These are phyloP conservation scores for Magallana angulata DNA, from an alignment of 1,140 invertebrate genomes.

Conservation along the genomic window DNA sequence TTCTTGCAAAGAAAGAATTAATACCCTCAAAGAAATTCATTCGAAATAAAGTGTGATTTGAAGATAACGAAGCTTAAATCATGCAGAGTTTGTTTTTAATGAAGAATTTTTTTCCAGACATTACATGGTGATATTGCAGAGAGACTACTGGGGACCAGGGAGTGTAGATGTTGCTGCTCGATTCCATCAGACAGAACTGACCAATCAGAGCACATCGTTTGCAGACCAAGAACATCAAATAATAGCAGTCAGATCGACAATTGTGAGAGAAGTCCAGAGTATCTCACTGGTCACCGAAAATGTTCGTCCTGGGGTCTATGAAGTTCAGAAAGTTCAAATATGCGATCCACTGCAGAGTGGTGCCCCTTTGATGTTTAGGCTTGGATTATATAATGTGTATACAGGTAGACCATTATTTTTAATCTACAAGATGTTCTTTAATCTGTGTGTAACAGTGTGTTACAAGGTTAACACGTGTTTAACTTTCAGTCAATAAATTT, in stretches of 20 bases:
- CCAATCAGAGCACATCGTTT: slow-evolving; percentile 42
- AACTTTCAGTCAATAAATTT: too few species aligned
- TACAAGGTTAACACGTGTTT: too few species aligned
- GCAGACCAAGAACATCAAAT: slow-evolving; percentile 58
- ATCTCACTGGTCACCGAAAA: slow-evolving; percentile 36
- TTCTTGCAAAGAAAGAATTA: too few species aligned
- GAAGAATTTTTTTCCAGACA: slow-evolving; percentile 52
- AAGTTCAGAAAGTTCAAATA: slow-evolving; percentile 60
- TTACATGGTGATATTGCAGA: slow-evolving; percentile 57
- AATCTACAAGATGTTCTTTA: too few species aligned
- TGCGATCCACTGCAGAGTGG: slow-evolving; percentile 31
- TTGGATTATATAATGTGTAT: slow-evolving; percentile 61
- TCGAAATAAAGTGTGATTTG: too few species aligned
- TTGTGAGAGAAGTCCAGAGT: slow-evolving; percentile 50
- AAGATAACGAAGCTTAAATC: too few species aligned
- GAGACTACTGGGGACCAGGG: slow-evolving; percentile 13
- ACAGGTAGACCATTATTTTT: slow-evolving; percentile 56
- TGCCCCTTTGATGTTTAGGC: slow-evolving; percentile 46
- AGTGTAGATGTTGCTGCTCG: slow-evolving; percentile 54
- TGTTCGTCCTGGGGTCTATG: slow-evolving; percentile 34
- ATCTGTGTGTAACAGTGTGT: too few species aligned
- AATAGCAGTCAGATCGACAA: slow-evolving; percentile 44
- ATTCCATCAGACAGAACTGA: slow-evolving; percentile 51
- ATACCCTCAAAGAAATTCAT: too few species aligned
- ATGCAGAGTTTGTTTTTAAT: too few species aligned